These are phyloP conservation scores for Peucedramus taeniatus DNA, from an alignment of 2,113 vertebrate species.

Conservation along the genomic window DNA sequence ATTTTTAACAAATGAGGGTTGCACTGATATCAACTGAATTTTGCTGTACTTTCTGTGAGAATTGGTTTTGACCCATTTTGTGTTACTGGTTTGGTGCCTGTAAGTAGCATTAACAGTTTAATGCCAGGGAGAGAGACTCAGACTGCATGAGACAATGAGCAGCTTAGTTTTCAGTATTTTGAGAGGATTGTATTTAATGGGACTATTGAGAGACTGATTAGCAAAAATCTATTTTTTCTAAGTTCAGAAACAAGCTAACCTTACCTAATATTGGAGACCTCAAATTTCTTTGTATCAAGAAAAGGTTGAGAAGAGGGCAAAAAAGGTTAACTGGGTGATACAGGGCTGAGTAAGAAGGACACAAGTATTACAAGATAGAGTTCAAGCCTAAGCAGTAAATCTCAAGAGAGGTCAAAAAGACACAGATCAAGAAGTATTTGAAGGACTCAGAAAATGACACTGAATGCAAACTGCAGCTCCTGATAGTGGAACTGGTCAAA, in stretches of 20 bases:
- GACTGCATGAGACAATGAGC: neutral
- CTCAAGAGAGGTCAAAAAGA: neutral
- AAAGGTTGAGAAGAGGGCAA: neutral
- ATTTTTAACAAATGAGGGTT: neutral
- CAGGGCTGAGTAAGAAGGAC: neutral
- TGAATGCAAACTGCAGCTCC: neutral
- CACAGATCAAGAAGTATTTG: constrained; percentile 20
- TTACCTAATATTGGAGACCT: neutral
- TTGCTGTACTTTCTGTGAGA: neutral
- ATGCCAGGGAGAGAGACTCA: neutral
- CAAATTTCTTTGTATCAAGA: neutral
- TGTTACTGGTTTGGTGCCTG: neutral
- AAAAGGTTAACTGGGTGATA: neutral
- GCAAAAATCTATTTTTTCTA: constrained; percentile 1
- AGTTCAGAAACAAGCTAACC: neutral
- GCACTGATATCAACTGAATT: neutral
- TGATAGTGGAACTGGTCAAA: neutral
- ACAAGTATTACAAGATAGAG: neutral
- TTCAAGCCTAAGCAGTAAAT: constrained; percentile 19
- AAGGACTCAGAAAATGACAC: neutral
- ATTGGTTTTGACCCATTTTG: neutral
- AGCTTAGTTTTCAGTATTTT: constrained; percentile 36
- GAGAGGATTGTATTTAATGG: constrained; percentile 20
- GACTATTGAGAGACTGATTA: neutral
- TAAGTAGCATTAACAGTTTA: constrained; percentile 52